These are phyloP conservation scores for Alcedo quadribrachys DNA, from an alignment of 2,797 vertebrate species.

Conservation along the genomic window DNA sequence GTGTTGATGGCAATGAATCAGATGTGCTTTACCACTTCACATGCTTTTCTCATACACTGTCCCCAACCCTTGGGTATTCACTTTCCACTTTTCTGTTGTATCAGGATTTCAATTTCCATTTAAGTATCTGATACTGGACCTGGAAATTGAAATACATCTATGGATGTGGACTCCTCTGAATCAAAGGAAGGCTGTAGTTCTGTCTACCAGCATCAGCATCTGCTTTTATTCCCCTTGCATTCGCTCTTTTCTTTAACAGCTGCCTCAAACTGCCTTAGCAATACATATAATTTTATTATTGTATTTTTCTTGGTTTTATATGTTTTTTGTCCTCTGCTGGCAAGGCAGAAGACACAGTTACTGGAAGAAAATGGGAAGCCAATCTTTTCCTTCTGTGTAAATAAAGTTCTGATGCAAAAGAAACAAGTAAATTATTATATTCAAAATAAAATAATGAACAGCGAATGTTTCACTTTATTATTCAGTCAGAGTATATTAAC, in stretches of 20 bases:
- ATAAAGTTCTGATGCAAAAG: neutral
- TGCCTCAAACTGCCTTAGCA: neutral
- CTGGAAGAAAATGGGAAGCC: neutral
- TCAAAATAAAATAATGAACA: neutral
- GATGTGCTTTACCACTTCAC: neutral
- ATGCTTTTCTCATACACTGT: neutral
- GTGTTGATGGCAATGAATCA: neutral
- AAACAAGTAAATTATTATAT: neutral
- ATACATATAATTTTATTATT: neutral
- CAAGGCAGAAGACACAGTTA: neutral
- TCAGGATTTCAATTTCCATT: slow-evolving; percentile 37
- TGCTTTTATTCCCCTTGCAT: neutral
- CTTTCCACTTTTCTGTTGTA: neutral
- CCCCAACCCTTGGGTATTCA: neutral
- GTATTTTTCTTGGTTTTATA: neutral
- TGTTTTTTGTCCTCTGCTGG: neutral
- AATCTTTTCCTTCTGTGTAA: neutral
- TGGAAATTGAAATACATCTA: neutral
- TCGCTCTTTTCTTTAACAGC: neutral
- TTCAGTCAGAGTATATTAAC: neutral
- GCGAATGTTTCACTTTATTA: neutral
- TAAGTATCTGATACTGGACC: neutral
- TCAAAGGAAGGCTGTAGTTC: neutral
- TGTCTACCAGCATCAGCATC: neutral
- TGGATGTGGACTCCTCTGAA: neutral